A percentile compares a stretch with the other conserved stretches of the same genome.
Evolutionary conservation across 2,888 invertebrate species (phyloP).

Genomic region (Heliconius ismenius): DNA sequence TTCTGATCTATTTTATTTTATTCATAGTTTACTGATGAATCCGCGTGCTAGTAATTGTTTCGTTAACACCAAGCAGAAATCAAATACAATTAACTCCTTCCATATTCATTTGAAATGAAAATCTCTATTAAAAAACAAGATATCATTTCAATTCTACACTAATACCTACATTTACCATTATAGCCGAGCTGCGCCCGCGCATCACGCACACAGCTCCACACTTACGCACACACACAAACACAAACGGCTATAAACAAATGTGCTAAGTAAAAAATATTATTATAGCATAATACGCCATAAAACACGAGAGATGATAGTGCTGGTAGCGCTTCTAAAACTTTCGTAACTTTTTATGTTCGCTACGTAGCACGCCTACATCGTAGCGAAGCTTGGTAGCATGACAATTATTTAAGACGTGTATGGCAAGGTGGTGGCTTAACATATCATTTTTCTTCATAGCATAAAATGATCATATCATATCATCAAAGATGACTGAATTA

Average conservation of each 20-base stretch:
- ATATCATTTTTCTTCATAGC: too few relatives aligned
- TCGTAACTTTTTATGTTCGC: constrained; percentile 28
- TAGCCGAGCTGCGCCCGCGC: constrained; percentile 57
- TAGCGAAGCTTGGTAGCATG: constrained; percentile 46
- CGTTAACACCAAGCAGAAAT: not conserved
- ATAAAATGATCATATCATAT: too few relatives aligned
- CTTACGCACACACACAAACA: constrained; percentile 41
- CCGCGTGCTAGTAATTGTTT: not conserved
- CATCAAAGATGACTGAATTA: too few relatives aligned
- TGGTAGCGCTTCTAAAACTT: constrained; percentile 64
- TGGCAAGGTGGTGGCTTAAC: too few relatives aligned
- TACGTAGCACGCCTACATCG: constrained; percentile 49
- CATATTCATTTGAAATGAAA: not conserved
- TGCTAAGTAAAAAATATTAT: constrained; percentile 82
- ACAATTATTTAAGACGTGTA: not conserved
- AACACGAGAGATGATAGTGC: constrained; percentile 65
- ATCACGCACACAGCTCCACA: constrained; percentile 43
- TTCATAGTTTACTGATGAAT: too few relatives aligned
- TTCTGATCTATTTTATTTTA: too few relatives aligned
- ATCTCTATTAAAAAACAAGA: constrained; percentile 1
- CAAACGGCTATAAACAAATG: constrained; percentile 66
- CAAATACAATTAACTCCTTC: not conserved
- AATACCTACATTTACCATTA: constrained; percentile 18
- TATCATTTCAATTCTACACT: constrained; percentile 14
- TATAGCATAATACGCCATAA: constrained; percentile 79